Evolutionary conservation across 2,113 vertebrate species (phyloP), one percentile per base, ranked within the genome.

Genomic region (Pao palembangensis): DNA sequence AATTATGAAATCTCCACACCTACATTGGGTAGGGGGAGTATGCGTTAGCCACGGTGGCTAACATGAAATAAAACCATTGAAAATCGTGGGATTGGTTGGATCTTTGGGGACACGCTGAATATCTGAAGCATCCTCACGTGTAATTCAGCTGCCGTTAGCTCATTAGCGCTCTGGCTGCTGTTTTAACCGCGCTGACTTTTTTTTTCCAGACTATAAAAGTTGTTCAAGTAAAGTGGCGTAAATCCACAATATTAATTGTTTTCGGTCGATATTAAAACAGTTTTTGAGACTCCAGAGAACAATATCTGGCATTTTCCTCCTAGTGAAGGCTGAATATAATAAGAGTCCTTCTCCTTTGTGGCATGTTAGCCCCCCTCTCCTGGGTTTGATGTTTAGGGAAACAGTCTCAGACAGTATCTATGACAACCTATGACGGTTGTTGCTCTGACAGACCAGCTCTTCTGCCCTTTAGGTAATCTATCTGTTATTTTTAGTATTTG

Each of bases 1-100:
- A 82, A 87, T 86, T 58, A 64, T 71, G 72, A 64, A 80, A 79
- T 87, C 73, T 73, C 41, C 64, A 70, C 66, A 68, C 59, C 60
- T 67, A 58, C 61, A 61, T 15, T 50, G 59, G 78, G 73, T 19
- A 19, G 44, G 50, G 56, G 19, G 71, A 43, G 43, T 41, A 14
- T 2, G 62, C 48, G 57, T 65, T 58, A 42, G 54, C 59, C 44
- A 38, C 31, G 53, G 59, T 67, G 49, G 76, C 58, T 54, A 65
- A 76, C 71, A 61, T 75, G 74, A 84, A 86, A 82, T 77, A 60
- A 73, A 73, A 66, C 65, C 68, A 44, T 60, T 49, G 60, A 71
- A 67, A 73, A 82, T 59, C 6, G 20, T 55, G 56, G 83, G 78
- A 88, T 86, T 87, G 71, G 60, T 59, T 68, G 85, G 81, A 85